Evolutionary conservation across 2,797 vertebrate species (phyloP), one percentile per base, ranked within the genome.

Genomic region (Scolopax rusticola): DNA sequence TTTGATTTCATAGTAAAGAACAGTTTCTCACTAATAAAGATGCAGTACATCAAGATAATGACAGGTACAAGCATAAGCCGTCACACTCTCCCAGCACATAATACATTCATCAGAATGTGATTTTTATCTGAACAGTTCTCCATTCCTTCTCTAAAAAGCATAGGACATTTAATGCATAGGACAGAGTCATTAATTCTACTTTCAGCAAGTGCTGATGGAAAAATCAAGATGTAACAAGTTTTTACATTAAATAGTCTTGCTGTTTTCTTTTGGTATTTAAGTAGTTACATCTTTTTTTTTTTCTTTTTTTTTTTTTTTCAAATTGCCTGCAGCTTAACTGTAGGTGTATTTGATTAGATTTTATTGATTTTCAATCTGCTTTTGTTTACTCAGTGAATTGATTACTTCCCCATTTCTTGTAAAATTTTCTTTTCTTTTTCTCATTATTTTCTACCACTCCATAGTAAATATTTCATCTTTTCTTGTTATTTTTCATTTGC

Each of bases 1-100:
- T 64, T 71, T 71, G 21, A 91, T 91, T 93, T 89, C 76, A 64
- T 53, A 61, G 15, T n/a, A 77, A 95, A 92, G 48, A 85, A 70
- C 56, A 70, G 41, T 88, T 88, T 73, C 63, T 88, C 27, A 12
- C 59, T 89, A 28, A 25, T 73, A 47, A 93, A 78, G 33, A 60
- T 63, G 30, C n/a, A 89, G 28, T 84, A 30, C n/a, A 56, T 93
- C 67, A 84, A 71, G 59, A 70, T 65, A 88, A 89, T 54, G 65
- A 84, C 76, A 76, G 12, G 18, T 59, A 92, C 41, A 91, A 78
- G 54, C 59, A 69, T 60, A 88, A 94, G 33, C 56, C 45, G 87
- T 88, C 65, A 54, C 32, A 81, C 81, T 86, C 81, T 61, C 54
- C 77, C 50, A 59, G 36, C 32, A 75, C 18, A 43, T 43, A 71